These are phyloP conservation scores for Neodiprion lecontei DNA, from an alignment of 1,140 invertebrate species.

Conservation along the genomic window DNA sequence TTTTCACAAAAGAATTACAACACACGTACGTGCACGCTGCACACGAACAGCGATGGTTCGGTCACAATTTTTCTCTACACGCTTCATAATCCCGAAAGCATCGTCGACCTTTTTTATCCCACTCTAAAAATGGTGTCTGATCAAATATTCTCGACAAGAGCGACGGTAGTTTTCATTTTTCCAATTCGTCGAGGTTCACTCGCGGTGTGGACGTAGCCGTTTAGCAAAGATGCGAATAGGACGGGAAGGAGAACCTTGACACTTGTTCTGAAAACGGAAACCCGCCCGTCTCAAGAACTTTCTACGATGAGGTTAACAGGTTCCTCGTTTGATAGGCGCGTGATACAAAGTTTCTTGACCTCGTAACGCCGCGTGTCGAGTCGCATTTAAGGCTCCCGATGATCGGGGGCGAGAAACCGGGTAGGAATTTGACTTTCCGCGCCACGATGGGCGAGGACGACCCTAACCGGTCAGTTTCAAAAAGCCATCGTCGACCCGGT, in stretches of 20 bases:
- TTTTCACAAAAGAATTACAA: too few relatives aligned
- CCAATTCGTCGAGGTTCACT: too few relatives aligned
- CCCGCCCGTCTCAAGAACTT: neutral
- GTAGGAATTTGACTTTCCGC: neutral
- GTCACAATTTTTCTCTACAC: too few relatives aligned
- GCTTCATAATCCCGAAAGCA: too few relatives aligned
- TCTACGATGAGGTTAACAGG: neutral
- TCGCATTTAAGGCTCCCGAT: neutral
- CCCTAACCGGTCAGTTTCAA: neutral
- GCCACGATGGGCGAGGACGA: neutral
- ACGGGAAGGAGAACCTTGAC: neutral
- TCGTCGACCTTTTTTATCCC: too few relatives aligned
- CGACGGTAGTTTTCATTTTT: too few relatives aligned
- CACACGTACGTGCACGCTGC: too few relatives aligned
- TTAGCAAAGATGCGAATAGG: too few relatives aligned
- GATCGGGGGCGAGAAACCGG: neutral
- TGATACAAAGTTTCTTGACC: neutral
- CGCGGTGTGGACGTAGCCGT: too few relatives aligned
- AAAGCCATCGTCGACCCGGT: conserved; percentile 21
- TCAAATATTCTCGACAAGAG: too few relatives aligned
- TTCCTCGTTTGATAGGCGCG: neutral
- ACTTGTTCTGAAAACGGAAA: neutral
- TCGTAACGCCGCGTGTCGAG: neutral
- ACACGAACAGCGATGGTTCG: too few relatives aligned
- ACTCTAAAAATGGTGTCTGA: too few relatives aligned